Conservation (phyloP, 1,140 invertebrate genomes). For the Temnothorax nylanderi region DNA sequence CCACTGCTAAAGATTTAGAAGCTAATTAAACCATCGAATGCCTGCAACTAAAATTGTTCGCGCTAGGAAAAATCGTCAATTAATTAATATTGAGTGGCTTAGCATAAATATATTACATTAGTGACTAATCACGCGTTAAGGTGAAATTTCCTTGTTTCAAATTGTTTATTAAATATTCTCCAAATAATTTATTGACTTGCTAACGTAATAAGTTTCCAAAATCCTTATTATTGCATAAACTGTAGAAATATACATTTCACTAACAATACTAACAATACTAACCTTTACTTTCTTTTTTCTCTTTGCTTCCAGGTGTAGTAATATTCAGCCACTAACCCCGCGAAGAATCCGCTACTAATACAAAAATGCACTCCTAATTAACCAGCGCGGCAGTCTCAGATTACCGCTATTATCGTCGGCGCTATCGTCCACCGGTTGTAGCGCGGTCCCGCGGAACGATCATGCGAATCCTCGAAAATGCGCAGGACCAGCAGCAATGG, state of each 20-base stretch:
- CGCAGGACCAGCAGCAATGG: conserved; percentile 83
- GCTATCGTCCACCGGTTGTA: conserved; percentile 32
- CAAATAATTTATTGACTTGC: not conserved
- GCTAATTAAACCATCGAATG: not conserved
- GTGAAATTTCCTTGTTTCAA: not conserved
- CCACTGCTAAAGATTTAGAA: not conserved
- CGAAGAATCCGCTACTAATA: conserved; percentile 35
- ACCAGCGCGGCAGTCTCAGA: not conserved
- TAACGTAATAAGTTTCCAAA: not conserved
- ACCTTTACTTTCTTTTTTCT: conserved; percentile 70
- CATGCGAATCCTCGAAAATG: conserved; percentile 84
- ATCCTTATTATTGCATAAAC: not conserved
- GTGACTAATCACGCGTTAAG: not conserved
- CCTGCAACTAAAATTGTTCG: not conserved
- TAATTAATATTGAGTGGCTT: not conserved
- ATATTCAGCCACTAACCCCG: conserved; percentile 55
- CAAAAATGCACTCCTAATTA: conserved; percentile 46
- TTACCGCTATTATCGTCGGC: not conserved
- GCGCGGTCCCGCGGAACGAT: conserved; percentile 73
- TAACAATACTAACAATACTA: conserved; percentile 78
- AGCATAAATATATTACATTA: not conserved
- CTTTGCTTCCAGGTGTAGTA: conserved; percentile 78
- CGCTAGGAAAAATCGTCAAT: not conserved
- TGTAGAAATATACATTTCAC: conserved; percentile 33
- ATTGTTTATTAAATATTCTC: not conserved